These are phyloP conservation scores for Pollenia griseotomentosa DNA, from an alignment of 2,888 invertebrate species.

Conservation along the genomic window DNA sequence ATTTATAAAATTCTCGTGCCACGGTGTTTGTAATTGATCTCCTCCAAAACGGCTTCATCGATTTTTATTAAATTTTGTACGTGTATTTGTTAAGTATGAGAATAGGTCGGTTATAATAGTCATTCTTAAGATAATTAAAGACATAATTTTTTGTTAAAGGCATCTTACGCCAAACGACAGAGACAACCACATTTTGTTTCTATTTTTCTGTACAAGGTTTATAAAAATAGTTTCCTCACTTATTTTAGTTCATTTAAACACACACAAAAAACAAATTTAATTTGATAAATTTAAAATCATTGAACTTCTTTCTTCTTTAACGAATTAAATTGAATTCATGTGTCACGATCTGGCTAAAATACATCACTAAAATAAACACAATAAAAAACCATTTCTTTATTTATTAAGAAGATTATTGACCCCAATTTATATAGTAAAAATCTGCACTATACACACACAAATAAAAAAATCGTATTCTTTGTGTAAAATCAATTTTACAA, in stretches of 20 bases:
- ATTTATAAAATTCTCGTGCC: too few species aligned
- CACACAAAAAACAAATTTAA: neutral
- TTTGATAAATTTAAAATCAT: constrained; percentile 46
- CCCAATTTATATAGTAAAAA: constrained; percentile 52
- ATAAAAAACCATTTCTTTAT: constrained; percentile 49
- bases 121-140: too few species aligned
- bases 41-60: too few species aligned
- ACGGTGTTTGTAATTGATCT: too few species aligned
- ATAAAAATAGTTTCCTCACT: constrained; percentile 3
- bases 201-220: too few species aligned
- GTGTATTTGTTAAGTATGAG: too few species aligned
- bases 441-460: constrained; percentile 15
- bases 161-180: too few species aligned
- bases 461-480: constrained; percentile 41
- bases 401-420: constrained; percentile 65
- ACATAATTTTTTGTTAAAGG: too few species aligned
- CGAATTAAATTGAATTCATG: constrained; percentile 53
- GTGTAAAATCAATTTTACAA: constrained; percentile 51
- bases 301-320: constrained; percentile 52
- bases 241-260: constrained; percentile 19
- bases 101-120: too few species aligned
- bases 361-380: constrained; percentile 43
- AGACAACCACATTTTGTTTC: neutral
- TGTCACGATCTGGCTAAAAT: constrained; percentile 61
- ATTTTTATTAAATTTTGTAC: too few species aligned